These are phyloP conservation scores for Cyclophora albipunctata DNA, from an alignment of 2,888 invertebrate species.

Conservation along the genomic window DNA sequence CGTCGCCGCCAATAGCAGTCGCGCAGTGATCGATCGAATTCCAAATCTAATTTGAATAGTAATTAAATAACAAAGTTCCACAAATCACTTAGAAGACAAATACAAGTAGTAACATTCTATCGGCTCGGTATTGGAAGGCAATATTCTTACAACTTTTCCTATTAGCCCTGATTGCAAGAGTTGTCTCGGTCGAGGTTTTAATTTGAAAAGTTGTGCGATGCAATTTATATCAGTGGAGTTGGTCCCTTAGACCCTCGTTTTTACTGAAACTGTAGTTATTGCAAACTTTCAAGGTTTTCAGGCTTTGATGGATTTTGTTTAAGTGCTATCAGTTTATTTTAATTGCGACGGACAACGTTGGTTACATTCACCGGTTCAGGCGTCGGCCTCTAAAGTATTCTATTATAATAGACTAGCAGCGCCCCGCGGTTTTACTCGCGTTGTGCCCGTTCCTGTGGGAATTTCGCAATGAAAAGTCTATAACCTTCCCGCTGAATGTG, in stretches of 20 bases:
- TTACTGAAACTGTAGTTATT: slow-evolving; percentile 18
- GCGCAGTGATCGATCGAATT: no score
- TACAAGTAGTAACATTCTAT: slow-evolving; percentile 11
- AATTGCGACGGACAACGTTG: slow-evolving; percentile 1
- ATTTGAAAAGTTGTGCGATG: slow-evolving; percentile 40
- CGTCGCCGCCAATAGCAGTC: no score
- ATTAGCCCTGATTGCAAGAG: slow-evolving; percentile 38
- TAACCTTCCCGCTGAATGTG: no score
- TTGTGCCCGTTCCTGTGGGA: no score
- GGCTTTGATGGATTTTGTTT: slow-evolving; percentile 4
- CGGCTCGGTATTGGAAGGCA: slow-evolving; percentile 33
- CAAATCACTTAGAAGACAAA: slow-evolving; percentile 5
- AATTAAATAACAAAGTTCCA: no score
- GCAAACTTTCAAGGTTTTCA: not conserved
- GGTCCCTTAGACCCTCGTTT: slow-evolving; percentile 19
- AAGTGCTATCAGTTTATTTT: slow-evolving; percentile 9
- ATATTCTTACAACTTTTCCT: slow-evolving; percentile 43
- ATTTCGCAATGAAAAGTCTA: no score
- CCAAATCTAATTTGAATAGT: no score
- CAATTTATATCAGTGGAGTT: slow-evolving; percentile 31
- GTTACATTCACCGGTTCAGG: no score
- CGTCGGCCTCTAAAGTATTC: no score
- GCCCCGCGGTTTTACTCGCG: no score
- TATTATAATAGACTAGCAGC: no score
- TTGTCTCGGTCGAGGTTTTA: slow-evolving; percentile 31